Conservation (phyloP, 2,797 vertebrate genomes). For the Vireo griseus region DNA sequence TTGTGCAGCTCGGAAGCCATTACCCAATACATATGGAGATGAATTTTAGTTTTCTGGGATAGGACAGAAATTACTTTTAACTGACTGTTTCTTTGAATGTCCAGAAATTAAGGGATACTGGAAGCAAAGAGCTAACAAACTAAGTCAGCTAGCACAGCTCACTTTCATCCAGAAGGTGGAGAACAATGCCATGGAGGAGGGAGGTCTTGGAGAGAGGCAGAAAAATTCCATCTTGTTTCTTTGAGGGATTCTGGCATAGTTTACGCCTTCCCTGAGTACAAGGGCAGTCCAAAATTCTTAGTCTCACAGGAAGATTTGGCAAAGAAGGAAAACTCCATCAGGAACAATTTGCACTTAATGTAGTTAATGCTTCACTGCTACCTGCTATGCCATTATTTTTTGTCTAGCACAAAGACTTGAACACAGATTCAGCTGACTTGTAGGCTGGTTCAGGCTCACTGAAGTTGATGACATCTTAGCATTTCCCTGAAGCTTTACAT, state of each 20-base stretch:
- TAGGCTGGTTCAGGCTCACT: background rate
- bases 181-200: background rate
- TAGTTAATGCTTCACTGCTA: background rate
- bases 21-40: background rate
- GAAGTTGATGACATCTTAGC: background rate
- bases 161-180: background rate
- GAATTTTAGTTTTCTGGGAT: background rate
- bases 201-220: background rate
- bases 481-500: background rate
- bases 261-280: background rate
- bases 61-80: background rate
- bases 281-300: background rate
- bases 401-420: background rate
- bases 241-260: background rate
- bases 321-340: background rate
- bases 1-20: background rate
- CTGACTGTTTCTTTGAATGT: background rate
- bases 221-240: background rate
- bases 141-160: fast-evolving
- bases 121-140: background rate
- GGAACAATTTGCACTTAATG: background rate
- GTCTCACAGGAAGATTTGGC: background rate
- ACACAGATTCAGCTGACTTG: background rate
- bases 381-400: background rate
- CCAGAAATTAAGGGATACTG: background rate